phyloP scores from a whole-genome alignment of 2,888 invertebrate species.

The Bembecia ichneumoniformis region DNA sequence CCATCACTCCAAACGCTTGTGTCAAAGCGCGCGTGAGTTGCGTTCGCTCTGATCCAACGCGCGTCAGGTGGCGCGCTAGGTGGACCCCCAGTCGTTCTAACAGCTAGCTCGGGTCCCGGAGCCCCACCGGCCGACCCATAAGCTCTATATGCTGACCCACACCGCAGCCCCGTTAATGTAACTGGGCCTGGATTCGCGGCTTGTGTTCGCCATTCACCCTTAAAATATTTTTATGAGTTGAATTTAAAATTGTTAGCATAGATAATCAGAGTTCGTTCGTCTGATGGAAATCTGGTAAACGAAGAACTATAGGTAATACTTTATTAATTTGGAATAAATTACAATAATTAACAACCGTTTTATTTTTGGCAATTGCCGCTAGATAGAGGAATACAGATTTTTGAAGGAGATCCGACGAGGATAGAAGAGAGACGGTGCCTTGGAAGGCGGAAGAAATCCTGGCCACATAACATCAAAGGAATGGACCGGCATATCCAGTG shows the following conservation, averaged over 20 bases:
- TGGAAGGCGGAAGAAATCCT: too few species aligned
- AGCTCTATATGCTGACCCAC: conserved; percentile 87
- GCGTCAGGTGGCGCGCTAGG: conserved; percentile 77
- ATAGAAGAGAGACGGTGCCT: too few species aligned
- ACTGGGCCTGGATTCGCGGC: conserved; percentile 52
- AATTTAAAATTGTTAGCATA: neutral
- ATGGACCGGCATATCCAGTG: too few species aligned
- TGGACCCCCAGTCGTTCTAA: conserved; percentile 85
- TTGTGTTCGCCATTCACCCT: conserved; percentile 77
- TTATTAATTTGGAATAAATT: too few species aligned
- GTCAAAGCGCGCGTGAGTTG: conserved; percentile 84
- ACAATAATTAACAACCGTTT: too few species aligned
- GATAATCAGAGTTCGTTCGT: too few species aligned
- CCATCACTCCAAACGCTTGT: conserved; percentile 87
- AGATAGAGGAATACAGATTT: too few species aligned
- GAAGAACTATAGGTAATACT: too few species aligned
- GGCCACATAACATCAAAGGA: too few species aligned
- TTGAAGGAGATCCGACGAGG: too few species aligned
- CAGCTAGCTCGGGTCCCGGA: conserved; percentile 80
- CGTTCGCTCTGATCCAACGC: conserved; percentile 83
- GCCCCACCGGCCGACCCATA: conserved; percentile 86
- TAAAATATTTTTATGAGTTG: conserved; percentile 24
- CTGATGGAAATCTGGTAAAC: too few species aligned
- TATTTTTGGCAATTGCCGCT: too few species aligned
- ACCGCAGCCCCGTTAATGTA: conserved; percentile 81